Evolutionary conservation across 2,113 vertebrate species (phyloP), one percentile per base, ranked within the genome.

Genomic region (Dascyllus trimaculatus): DNA sequence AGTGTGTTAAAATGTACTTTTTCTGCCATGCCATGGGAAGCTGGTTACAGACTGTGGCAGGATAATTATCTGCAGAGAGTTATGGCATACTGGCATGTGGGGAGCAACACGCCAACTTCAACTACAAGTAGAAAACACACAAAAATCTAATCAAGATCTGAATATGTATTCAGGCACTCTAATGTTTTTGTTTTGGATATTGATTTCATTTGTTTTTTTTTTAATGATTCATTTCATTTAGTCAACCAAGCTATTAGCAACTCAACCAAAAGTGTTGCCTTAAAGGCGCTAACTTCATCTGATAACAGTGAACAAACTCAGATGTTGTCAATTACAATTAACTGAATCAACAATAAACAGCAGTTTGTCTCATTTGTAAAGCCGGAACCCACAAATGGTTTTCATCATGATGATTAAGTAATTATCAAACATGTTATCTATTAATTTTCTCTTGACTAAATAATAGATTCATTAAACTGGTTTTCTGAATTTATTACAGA

Each of bases 61-160:
- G 25, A 58, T 67, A 62, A 75, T 77, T 58, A 78, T 81, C 46
- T 45, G 59, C 38, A 65, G 60, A 65, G 60, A 66, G 24, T 60
- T 8, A 32, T 6, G 26, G 22, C 67, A 48, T 53, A 25, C 51
- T 61, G 43, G 69, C 68, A 61, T 54, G 40, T 38, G 49, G 51
- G 54, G 43, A 78, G 56, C 51, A 56, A 69, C n/a, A 18, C 52
- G 29, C 4, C 7, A 4, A 63, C 22, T 6, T 52, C 48, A 40
- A 66, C 21, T 29, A 18, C 15, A 11, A 11, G 32, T 8, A 8
- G 8, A 35, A 60, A 59, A 61, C 26, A 63, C 40, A 35, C 45
- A 3, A 24, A 3, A 40, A 26, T 19, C 15, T 11, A 21, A 49
- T 24, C 4, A 48, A 22, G 43, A 24, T 18, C 48, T 32, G 10